These are phyloP conservation scores for Proisotoma minuta DNA, from an alignment of 2,888 invertebrate species.

Conservation along the genomic window DNA sequence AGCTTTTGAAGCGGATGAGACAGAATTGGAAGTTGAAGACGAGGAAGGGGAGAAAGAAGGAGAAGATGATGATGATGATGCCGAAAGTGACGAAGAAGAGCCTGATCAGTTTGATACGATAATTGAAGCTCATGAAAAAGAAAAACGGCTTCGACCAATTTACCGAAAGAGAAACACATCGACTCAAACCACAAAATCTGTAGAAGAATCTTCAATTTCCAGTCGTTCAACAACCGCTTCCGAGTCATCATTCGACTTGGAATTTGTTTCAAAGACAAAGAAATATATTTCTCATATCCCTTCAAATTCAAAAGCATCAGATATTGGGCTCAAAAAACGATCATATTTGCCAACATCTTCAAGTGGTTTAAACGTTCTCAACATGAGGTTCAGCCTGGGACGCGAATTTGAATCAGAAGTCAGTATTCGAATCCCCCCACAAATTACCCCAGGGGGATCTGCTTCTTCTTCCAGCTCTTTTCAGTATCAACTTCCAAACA, in stretches of 20 bases:
- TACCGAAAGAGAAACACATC: slow-evolving; percentile 26
- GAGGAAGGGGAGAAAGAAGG: slow-evolving; percentile 18
- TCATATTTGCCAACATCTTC: slow-evolving; percentile 33
- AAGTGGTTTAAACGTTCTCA: slow-evolving; percentile 34
- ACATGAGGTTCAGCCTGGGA: slow-evolving; percentile 39
- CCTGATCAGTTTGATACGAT: slow-evolving; percentile 30
- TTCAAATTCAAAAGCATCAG: slow-evolving; percentile 2
- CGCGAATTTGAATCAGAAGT: slow-evolving; percentile 41
- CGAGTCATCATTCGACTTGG: slow-evolving; percentile 39
- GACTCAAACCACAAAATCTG: slow-evolving; percentile 36
- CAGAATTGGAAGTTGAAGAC: slow-evolving; percentile 25
- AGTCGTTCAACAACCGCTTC: slow-evolving; percentile 25
- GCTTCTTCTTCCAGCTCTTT: slow-evolving; percentile 1
- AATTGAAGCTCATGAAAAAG: slow-evolving; percentile 34
- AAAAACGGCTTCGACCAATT: slow-evolving; percentile 19
- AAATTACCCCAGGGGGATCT: slow-evolving; percentile 19
- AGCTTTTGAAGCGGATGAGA: slow-evolving; percentile 28
- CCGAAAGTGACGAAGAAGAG: slow-evolving; percentile 8
- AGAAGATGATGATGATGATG: slow-evolving; percentile 27
- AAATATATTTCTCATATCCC: slow-evolving; percentile 3
- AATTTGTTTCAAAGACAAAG: slow-evolving; percentile 43
- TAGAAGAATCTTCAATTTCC: slow-evolving; percentile 26
- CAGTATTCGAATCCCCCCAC: slow-evolving; percentile 33
- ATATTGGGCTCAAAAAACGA: slow-evolving; percentile 25
- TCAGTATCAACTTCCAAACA: not conserved